These are phyloP conservation scores for Oncopodura yosiiana DNA, from an alignment of 1,140 invertebrate genomes.

Conservation along the genomic window DNA sequence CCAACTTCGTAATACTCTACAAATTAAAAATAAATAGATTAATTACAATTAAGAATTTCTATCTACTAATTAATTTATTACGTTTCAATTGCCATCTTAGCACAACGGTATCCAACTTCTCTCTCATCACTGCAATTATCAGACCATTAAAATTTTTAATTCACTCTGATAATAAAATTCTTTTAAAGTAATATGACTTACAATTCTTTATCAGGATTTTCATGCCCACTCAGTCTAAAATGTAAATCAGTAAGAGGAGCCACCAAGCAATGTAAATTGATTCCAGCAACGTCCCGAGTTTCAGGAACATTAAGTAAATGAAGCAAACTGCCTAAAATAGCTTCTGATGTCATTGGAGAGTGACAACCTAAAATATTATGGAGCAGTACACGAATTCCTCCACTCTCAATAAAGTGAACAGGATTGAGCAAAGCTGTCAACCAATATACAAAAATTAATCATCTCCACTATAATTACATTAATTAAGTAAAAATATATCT, in stretches of 20 bases:
- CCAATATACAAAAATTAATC: slow-evolving; percentile 19
- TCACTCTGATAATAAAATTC: neutral
- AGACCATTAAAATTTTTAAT: neutral
- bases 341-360: slow-evolving; percentile 62
- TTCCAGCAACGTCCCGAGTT: slow-evolving; percentile 59
- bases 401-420: slow-evolving; percentile 64
- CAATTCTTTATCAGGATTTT: slow-evolving; percentile 40
- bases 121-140: slow-evolving; percentile 58
- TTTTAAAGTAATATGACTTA: slow-evolving; percentile 12
- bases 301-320: slow-evolving; percentile 75
- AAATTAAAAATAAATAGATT: too few species aligned
- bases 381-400: slow-evolving; percentile 70
- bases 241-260: slow-evolving; percentile 89
- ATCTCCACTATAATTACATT: slow-evolving; percentile 8
- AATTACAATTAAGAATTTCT: too few species aligned
- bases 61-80: too few species aligned
- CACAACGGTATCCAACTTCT: slow-evolving; percentile 69
- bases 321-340: slow-evolving; percentile 73
- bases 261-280: slow-evolving; percentile 50
- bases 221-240: slow-evolving; percentile 49
- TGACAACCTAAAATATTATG: slow-evolving; percentile 70
- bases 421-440: slow-evolving; percentile 68
- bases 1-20: slow-evolving; percentile 79
- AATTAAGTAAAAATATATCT: slow-evolving; percentile 11
- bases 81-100: slow-evolving; percentile 71